phyloP scores from a whole-genome alignment of 30 jellyfish, hydroid and myxozoan species.

The Aurelia aurita region DNA sequence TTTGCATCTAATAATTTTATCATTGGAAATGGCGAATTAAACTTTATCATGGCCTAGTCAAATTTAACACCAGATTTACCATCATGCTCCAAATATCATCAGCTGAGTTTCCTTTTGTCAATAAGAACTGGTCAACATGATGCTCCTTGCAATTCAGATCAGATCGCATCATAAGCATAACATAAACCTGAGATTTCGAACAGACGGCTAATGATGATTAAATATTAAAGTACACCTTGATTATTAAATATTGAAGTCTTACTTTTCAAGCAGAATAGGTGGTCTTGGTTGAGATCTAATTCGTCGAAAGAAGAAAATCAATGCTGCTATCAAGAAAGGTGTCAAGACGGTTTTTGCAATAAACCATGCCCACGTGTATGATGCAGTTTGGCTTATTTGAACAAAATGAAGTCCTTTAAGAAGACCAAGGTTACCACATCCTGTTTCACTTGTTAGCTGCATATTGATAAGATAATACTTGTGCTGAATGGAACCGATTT shows the following conservation, averaged over 20 bases:
- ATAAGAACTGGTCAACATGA: too few species aligned
- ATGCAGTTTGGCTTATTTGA: conserved; percentile 68
- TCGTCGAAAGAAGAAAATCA: conserved; percentile 78
- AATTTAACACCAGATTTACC: too few species aligned
- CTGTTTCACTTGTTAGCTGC: conserved; percentile 57
- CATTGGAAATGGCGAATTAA: too few species aligned
- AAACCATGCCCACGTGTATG: conserved; percentile 90
- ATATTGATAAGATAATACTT: conserved; percentile 72
- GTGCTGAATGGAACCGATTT: conserved; percentile 88
- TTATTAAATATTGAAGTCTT: background rate
- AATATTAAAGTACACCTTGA: too few species aligned
- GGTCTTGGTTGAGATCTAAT: conserved; percentile 74
- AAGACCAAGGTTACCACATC: conserved; percentile 39
- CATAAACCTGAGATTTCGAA: background rate
- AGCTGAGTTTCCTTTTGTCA: too few species aligned
- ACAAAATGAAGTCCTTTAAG: conserved; percentile 77
- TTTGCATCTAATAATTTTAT: too few species aligned
- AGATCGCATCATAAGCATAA: too few species aligned
- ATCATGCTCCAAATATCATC: too few species aligned
- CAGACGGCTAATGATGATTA: background rate
- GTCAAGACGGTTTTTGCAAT: conserved; percentile 84
- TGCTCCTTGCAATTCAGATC: too few species aligned
- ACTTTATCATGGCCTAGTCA: too few species aligned
- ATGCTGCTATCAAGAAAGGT: conserved; percentile 82
- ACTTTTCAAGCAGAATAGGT: conserved; percentile 88